Evolutionary conservation across 2,113 vertebrate genomes (phyloP).

Genomic region (Neomonachus schauinslandi): DNA sequence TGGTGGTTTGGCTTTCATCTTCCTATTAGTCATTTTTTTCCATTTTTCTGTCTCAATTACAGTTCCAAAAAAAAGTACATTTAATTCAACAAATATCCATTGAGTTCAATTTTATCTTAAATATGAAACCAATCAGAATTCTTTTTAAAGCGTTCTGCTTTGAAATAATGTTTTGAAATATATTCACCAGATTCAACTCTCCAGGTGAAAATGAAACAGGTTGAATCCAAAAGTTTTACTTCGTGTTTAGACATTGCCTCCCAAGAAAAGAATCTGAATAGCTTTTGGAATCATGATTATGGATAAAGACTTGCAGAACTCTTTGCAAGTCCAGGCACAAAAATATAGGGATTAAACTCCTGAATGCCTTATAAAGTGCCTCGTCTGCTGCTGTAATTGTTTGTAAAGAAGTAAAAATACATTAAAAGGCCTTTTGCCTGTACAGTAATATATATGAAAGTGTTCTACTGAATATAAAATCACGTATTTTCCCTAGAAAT

Average conservation of each 20-base stretch:
- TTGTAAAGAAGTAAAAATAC: slow-evolving; percentile 53
- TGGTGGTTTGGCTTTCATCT: background rate
- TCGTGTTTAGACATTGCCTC: background rate
- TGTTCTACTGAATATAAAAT: background rate
- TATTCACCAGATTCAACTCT: background rate
- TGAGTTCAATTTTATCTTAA: slow-evolving; percentile 12
- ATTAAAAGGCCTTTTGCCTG: background rate
- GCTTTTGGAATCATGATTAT: slow-evolving; percentile 13
- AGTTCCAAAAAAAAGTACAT: slow-evolving; percentile 13
- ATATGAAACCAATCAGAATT: slow-evolving; percentile 24
- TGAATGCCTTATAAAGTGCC: background rate
- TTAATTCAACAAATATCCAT: background rate
- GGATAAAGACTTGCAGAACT: background rate
- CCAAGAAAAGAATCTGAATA: slow-evolving; percentile 26
- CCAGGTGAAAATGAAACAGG: background rate
- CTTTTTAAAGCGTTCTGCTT: slow-evolving; percentile 22
- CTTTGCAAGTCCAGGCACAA: background rate
- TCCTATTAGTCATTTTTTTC: background rate
- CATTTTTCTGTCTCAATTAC: background rate
- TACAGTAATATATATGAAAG: slow-evolving; percentile 28
- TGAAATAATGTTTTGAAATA: slow-evolving; percentile 32
- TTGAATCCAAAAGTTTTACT: slow-evolving; percentile 24
- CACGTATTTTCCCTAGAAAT: slow-evolving; percentile 39
- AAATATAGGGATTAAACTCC: slow-evolving; percentile 11
- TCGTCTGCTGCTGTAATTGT: slow-evolving; percentile 38